phyloP scores from a whole-genome alignment of 2,113 vertebrate genomes.

The Pseudonaja textilis region DNA sequence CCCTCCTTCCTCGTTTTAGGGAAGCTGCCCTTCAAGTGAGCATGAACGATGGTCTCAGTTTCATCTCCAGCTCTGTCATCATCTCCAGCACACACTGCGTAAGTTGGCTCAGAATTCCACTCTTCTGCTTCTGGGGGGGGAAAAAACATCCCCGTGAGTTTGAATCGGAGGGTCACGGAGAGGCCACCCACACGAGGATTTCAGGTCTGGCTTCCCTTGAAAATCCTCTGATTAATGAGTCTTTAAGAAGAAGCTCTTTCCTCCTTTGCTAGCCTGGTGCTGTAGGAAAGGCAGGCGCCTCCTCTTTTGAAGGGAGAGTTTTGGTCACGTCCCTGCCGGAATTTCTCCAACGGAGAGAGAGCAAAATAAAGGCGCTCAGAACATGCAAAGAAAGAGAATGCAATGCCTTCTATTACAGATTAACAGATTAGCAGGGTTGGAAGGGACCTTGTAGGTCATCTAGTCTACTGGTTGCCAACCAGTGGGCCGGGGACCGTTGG shows the following conservation, averaged over 20 bases:
- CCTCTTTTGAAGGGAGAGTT: background rate
- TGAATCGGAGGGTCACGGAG: no score
- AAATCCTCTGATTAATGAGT: background rate
- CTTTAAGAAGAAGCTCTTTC: background rate
- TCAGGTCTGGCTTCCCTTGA: background rate
- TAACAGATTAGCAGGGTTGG: no score
- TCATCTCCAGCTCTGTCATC: conserved; percentile 97
- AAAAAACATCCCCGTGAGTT: background rate
- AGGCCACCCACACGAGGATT: background rate
- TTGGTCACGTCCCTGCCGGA: background rate
- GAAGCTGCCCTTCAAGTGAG: conserved; percentile 94
- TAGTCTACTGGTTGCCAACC: no score
- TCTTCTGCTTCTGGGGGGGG: accelerated
- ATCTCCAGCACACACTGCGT: conserved; percentile 95
- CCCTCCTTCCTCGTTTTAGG: conserved; percentile 62
- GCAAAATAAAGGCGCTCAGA: background rate
- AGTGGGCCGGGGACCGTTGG: no score
- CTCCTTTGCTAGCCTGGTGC: background rate
- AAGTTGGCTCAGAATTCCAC: conserved; percentile 58
- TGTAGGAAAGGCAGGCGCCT: background rate
- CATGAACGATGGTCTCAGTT: conserved; percentile 96
- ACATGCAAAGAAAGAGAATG: background rate
- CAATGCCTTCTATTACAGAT: background rate
- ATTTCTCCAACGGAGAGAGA: background rate
- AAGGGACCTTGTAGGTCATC: no score